Base-by-base conservation (phyloP, 1,140 invertebrate genomes). In the Anastrepha ludens region DNA sequence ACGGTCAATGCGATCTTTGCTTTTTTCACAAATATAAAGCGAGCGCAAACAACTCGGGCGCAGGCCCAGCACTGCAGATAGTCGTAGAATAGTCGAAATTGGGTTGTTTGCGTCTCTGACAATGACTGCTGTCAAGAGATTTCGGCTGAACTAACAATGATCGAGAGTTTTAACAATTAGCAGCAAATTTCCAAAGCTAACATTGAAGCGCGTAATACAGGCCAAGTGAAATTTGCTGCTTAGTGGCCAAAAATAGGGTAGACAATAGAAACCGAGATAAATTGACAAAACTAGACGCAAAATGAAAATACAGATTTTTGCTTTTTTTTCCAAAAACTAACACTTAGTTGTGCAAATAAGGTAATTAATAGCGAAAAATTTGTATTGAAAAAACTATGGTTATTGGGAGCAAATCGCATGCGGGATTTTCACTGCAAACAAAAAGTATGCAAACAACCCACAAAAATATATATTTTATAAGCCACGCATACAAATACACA, bases 101-200 rank as follows among this genome's bases (percentile, higher is more conserved):
- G 67, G 67, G 67, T 47, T 74, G 41, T n/a, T n/a, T 44, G 39
- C 41, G n/a, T 13, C 11, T 44, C 67, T 44, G 39, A 13, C 67
- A n/a, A 39, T 74, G 67, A 44, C 44, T 74, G 8, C 67, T 44
- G 29, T n/a, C 15, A 8, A 74, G 44, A 41, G 15, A 15, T 55
- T 55, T 55, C 4, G 20, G n/a, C 8, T 17, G 13, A 13, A 6
- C 44, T 74, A 41, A 74, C 67, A 74, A 74, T 74, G 44, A 47
- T 47, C 41, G 67, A 74, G 4, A 41, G 41, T 17, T 74, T 17
- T 5, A 47, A 74, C 67, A 74, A 74, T 74, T 44, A 74, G 67
- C 41, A 74, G 44, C 13, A 74, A 44, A 74, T 74, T 74, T 74
- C 64, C 64, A 67, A 67, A 67, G 39, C 11, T 11, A 67, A 67